Evolutionary conservation across 2,113 vertebrate genomes (phyloP).

Genomic region (Urocolius indicus): DNA sequence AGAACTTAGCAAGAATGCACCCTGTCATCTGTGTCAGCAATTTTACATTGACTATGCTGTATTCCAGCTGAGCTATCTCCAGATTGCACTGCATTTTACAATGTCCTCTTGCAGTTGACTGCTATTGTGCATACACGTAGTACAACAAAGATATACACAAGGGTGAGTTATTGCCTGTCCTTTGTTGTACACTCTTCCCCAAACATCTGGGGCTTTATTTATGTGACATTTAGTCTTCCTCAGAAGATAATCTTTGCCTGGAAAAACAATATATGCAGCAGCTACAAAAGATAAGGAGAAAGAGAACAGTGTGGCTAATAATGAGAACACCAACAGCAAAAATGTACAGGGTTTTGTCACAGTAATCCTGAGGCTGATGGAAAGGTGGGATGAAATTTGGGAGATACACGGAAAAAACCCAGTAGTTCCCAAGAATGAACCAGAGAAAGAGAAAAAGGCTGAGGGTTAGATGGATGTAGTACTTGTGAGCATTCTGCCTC

Average conservation of each 20-base stretch:
- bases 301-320: constrained; percentile 66
- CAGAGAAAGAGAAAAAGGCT: constrained; percentile 77
- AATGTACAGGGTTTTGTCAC: constrained; percentile 75
- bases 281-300: constrained; percentile 61
- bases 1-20: neutral
- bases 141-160: neutral
- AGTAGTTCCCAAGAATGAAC: constrained; percentile 78
- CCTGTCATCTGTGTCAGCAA: constrained; percentile 1
- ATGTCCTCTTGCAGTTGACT: constrained; percentile 1
- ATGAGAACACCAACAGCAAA: constrained; percentile 70
- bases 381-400: constrained; percentile 78
- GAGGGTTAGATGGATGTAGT: constrained; percentile 73
- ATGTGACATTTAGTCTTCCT: constrained; percentile 55
- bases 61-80: constrained; percentile 2
- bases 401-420: constrained; percentile 74
- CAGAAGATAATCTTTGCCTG: constrained; percentile 23
- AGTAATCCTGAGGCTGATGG: constrained; percentile 76
- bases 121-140: neutral
- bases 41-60: neutral
- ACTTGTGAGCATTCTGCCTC: constrained; percentile 76
- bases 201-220: neutral
- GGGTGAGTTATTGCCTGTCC: constrained; percentile 36
- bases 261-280: constrained; percentile 65
- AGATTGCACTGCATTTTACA: constrained; percentile 14
- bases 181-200: neutral